These are phyloP conservation scores for Augiades crinisus DNA, from an alignment of 2,888 invertebrate species.

Conservation along the genomic window DNA sequence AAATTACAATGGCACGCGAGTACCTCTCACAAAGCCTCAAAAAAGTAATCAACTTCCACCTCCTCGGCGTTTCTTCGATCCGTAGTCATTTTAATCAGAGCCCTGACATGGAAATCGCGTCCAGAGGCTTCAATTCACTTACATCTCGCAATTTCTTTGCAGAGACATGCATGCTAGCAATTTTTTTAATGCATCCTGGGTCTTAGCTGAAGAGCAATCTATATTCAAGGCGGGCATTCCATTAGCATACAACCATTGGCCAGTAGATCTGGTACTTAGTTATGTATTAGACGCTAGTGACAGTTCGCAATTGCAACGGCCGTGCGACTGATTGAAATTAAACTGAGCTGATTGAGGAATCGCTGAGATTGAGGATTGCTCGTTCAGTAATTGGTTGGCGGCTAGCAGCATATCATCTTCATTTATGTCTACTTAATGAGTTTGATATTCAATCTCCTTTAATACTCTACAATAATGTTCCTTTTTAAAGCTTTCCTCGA, in stretches of 20 bases:
- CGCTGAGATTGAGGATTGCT: slow-evolving; percentile 35
- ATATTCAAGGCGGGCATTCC: slow-evolving; percentile 43
- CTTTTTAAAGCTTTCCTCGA: too few species aligned
- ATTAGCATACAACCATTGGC: slow-evolving; percentile 43
- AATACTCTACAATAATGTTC: too few species aligned
- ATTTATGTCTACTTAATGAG: too few species aligned
- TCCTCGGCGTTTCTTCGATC: not conserved
- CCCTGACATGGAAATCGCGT: slow-evolving; percentile 8
- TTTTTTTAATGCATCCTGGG: slow-evolving; percentile 38
- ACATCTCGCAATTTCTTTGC: not conserved
- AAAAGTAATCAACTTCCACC: not conserved
- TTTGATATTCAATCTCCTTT: too few species aligned
- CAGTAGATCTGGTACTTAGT: slow-evolving; percentile 18
- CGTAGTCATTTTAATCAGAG: slow-evolving; percentile 1
- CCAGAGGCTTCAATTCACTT: slow-evolving; percentile 18
- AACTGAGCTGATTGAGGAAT: slow-evolving; percentile 50
- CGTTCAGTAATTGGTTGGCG: not conserved
- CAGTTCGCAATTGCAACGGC: slow-evolving; percentile 49
- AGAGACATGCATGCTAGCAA: slow-evolving; percentile 28
- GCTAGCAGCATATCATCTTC: too few species aligned
- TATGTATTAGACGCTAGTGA: slow-evolving; percentile 41
- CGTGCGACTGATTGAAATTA: slow-evolving; percentile 59
- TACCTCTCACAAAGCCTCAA: too few species aligned
- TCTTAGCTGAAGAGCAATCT: slow-evolving; percentile 41
- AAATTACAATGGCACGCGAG: too few species aligned